Base-by-base conservation (phyloP, 2,888 invertebrate genomes). In the Antitype chi region DNA sequence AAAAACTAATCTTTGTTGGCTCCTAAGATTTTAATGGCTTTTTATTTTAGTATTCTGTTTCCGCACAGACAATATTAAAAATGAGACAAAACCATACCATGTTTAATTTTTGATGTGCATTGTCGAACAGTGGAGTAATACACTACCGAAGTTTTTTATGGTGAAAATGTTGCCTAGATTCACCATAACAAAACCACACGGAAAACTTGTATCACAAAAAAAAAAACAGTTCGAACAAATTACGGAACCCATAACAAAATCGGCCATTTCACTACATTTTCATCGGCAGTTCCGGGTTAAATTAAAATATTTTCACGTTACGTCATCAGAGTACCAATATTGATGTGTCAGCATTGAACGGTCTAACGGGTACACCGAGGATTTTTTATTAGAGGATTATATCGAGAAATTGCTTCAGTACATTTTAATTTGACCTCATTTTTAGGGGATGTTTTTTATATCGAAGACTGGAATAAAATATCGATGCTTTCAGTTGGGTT, bases 341-440 rank as follows among this genome's bases (percentile, higher is more conserved):
- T 77, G 86, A 80, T 77, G 85, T 71, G 80, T 85, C 86, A 86
- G 80, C 86, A 28, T 59, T 55, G 63, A 74, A 63, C 76, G 84
- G 75, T 84, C 83, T 77, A 80, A 68, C 70, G 70, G 74, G 53
- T 55, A 68, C 70, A 72, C 67, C 70, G 60, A 73, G 62, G 76
- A 62, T 69, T 80, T 84, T 84, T 83, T 84, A 86, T 80, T 86
- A 86, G 83, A 64, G 78, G 83, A 75, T 84, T 84, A 82, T 63
- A 78, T 70, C 38, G 74, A 86, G 82, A 82, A 73, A 84, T 86
- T 70, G 82, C 57, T 74, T 38, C 38, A 52, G 78, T 68, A 77
- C 25, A 52, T 78, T 85, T 85, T 85, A 78, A 83, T 84, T 77
- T 72, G 73, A 69, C 67, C 70, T 47, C 49, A 70, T 73, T 85